phyloP scores from a whole-genome alignment of 2,888 invertebrate species.

The Invenusta paracnida region DNA sequence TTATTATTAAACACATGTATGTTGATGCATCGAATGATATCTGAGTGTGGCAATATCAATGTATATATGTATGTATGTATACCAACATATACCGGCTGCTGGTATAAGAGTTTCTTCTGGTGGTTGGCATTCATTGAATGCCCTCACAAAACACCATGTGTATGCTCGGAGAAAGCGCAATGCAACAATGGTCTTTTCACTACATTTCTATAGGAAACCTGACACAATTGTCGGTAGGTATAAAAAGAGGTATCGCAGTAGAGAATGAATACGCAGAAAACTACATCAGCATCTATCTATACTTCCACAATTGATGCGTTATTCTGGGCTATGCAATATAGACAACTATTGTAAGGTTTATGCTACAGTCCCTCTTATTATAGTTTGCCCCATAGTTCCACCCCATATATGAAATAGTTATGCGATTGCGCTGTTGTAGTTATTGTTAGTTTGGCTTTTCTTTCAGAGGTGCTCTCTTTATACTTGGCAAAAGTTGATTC shows the following conservation, averaged over 20 bases:
- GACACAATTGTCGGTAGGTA: not conserved
- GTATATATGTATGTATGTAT: constrained; percentile 15
- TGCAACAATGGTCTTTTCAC: not conserved
- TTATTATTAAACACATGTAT: too few species aligned
- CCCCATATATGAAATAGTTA: not conserved
- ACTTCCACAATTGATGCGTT: too few species aligned
- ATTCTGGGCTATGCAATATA: too few species aligned
- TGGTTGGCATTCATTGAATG: not conserved
- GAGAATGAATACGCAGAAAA: too few species aligned
- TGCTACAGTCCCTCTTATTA: too few species aligned
- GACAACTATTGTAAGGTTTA: too few species aligned
- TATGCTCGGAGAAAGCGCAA: not conserved
- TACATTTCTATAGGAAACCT: not conserved
- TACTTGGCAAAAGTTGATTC: not conserved
- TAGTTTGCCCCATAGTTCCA: not conserved
- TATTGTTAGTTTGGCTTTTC: too few species aligned
- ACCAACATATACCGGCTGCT: too few species aligned
- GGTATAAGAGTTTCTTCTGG: not conserved
- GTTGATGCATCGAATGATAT: too few species aligned
- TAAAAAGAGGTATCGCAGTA: not conserved
- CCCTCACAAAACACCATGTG: not conserved
- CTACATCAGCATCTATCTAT: not conserved
- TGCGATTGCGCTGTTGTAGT: not conserved
- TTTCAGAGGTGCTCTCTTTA: not conserved
- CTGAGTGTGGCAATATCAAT: too few species aligned